Percentiles rank a stretch among this genome's conserved stretches.
Conservation (phyloP, 2,797 vertebrate genomes). For the Dermochelys coriacea region DNA sequence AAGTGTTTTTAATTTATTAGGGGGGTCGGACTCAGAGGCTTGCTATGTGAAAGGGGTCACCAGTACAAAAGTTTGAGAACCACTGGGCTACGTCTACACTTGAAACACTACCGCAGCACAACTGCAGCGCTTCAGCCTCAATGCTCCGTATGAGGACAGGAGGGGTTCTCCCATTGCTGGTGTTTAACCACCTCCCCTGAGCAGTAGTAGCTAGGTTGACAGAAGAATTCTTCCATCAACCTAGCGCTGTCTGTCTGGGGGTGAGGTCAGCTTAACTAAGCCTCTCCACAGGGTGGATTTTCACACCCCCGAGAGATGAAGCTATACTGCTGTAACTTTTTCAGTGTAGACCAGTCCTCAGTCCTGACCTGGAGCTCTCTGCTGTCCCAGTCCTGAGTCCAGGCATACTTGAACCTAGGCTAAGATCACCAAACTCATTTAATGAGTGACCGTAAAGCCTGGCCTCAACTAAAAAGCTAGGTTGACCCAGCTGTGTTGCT, state of each 20-base stretch:
- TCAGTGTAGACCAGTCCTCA: too few species aligned
- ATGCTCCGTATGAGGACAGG: neutral
- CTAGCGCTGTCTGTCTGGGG: neutral
- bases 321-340: neutral
- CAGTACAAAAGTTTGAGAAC: too few species aligned
- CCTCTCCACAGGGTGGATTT: too few species aligned
- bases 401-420: neutral
- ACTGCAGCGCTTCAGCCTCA: too few species aligned
- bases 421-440: neutral
- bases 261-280: too few species aligned
- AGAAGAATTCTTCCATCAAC: neutral
- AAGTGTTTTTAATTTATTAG: too few species aligned
- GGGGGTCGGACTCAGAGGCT: too few species aligned
- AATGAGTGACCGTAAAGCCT: neutral
- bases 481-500: too few species aligned
- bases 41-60: too few species aligned
- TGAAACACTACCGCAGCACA: too few species aligned
- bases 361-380: neutral
- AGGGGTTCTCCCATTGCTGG: neutral
- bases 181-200: too few species aligned
- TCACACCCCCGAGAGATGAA: neutral
- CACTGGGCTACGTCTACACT: neutral
- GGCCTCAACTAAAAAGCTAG: neutral
- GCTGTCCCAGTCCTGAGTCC: accelerated
- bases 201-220: too few species aligned